Evolutionary conservation across 1,140 invertebrate genomes (phyloP).

Genomic region (Wasmannia auropunctata): DNA sequence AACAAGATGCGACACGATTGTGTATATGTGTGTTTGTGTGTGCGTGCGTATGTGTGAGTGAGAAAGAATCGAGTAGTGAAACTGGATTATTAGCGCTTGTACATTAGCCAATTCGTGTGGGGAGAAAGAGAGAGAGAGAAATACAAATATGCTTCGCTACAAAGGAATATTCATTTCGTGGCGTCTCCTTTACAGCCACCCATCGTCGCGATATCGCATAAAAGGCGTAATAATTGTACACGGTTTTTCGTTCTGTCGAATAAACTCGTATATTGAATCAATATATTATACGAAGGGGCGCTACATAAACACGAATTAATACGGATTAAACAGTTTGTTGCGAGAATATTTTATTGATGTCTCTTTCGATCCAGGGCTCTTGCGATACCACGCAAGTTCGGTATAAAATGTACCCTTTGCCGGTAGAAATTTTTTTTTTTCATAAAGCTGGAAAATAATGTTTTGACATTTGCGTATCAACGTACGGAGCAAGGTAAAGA

Average conservation of each 20-base stretch:
- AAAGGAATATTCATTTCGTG: slow-evolving; percentile 63
- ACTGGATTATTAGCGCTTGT: slow-evolving; percentile 72
- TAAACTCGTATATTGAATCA: slow-evolving; percentile 62
- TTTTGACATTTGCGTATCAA: neutral
- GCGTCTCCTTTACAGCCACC: slow-evolving; percentile 53
- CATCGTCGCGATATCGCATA: slow-evolving; percentile 49
- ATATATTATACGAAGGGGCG: slow-evolving; percentile 51
- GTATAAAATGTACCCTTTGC: neutral
- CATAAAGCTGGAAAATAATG: neutral
- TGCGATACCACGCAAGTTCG: neutral
- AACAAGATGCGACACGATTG: slow-evolving; percentile 61
- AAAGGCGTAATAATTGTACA: slow-evolving; percentile 61
- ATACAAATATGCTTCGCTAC: slow-evolving; percentile 72
- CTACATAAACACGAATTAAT: slow-evolving; percentile 31
- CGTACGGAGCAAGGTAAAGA: neutral
- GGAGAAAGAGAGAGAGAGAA: slow-evolving; percentile 52
- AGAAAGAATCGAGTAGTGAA: slow-evolving; percentile 24
- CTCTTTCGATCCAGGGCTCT: neutral
- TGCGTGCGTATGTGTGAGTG: neutral
- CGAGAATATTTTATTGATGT: neutral
- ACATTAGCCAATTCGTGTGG: slow-evolving; percentile 72
- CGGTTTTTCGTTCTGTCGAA: slow-evolving; percentile 60
- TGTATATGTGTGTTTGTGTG: neutral
- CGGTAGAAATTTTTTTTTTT: neutral
- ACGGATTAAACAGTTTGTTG: slow-evolving; percentile 28